Percentiles rank a stretch among this genome's conserved stretches.
These are phyloP conservation scores for Hemiprocne comata DNA, from an alignment of 2,113 vertebrate genomes.

Conservation along the genomic window DNA sequence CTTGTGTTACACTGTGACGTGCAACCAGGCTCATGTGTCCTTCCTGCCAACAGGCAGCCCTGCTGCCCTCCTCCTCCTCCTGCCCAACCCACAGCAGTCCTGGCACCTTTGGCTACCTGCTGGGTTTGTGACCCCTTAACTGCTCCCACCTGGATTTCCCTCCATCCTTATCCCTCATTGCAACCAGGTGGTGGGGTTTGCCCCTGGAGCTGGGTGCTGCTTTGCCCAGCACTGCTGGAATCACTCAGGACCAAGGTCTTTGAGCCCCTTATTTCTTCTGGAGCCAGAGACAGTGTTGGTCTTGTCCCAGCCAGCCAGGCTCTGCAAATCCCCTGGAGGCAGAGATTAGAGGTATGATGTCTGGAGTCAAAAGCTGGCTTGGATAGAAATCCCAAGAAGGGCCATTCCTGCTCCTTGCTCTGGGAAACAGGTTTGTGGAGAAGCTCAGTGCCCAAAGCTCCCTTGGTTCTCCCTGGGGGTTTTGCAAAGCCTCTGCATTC, in stretches of 20 bases:
- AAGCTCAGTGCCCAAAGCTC: neutral
- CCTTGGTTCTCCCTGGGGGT: neutral
- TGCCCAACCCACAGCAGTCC: neutral
- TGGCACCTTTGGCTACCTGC: fast-evolving
- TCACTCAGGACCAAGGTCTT: fast-evolving
- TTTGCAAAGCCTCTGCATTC: neutral
- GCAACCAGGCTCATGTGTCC: neutral
- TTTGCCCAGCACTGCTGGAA: fast-evolving
- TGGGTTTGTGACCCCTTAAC: neutral
- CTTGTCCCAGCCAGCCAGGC: neutral
- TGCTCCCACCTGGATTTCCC: neutral
- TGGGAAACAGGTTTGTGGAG: neutral
- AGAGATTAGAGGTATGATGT: slow-evolving; percentile 38
- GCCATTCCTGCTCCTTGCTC: neutral
- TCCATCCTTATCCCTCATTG: fast-evolving
- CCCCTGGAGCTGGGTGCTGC: neutral
- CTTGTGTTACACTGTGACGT: fast-evolving
- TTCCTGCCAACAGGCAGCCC: no score
- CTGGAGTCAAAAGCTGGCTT: slow-evolving; percentile 4
- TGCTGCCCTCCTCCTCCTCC: neutral
- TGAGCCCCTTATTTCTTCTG: neutral
- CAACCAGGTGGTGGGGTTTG: neutral
- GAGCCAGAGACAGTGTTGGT: neutral
- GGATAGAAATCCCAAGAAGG: neutral
- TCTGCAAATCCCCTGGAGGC: slow-evolving; percentile 10